Conservation (phyloP, 2,888 invertebrate species). For the Ligdia adustata region DNA sequence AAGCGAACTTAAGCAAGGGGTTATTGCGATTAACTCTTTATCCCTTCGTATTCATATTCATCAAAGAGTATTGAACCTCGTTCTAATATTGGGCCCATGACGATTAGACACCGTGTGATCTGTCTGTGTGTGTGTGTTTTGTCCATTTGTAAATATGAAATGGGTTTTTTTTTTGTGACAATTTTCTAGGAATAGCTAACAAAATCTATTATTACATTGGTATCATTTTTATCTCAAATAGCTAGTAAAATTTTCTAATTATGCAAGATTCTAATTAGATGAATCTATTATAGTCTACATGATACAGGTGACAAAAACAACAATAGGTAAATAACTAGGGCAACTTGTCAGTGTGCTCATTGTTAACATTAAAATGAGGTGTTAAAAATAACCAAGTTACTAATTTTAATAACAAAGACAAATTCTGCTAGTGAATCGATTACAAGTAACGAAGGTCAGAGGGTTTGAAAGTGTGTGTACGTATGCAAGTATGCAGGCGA, state of each 20-base stretch:
- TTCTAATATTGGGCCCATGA: conserved; percentile 72
- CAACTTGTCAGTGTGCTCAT: conserved; percentile 12
- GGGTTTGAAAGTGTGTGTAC: conserved; percentile 76
- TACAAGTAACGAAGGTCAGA: conserved; percentile 80
- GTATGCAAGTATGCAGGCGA: conserved; percentile 83
- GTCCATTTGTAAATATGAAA: conserved; percentile 41
- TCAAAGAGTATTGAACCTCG: conserved; percentile 84
- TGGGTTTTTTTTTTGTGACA: background rate
- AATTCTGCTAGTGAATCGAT: conserved; percentile 74
- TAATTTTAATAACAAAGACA: conserved; percentile 70
- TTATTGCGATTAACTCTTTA: conserved; percentile 83
- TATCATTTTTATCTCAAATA: too few relatives aligned
- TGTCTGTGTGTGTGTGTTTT: too few relatives aligned
- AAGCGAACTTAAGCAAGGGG: conserved; percentile 81
- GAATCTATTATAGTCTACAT: background rate
- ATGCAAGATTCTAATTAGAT: conserved; percentile 17
- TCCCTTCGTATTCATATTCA: conserved; percentile 83
- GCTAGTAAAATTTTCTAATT: too few relatives aligned
- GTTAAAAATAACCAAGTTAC: conserved; percentile 49
- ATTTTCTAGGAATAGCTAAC: too few relatives aligned
- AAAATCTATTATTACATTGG: too few relatives aligned
- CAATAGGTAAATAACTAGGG: conserved; percentile 17
- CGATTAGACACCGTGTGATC: conserved; percentile 76
- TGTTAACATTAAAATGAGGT: conserved; percentile 33
- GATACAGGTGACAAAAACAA: conserved; percentile 19